A percentile compares a stretch with the other conserved stretches of the same genome.
phyloP scores from a whole-genome alignment of 2,888 invertebrate genomes.

The Tenthredo livida region DNA sequence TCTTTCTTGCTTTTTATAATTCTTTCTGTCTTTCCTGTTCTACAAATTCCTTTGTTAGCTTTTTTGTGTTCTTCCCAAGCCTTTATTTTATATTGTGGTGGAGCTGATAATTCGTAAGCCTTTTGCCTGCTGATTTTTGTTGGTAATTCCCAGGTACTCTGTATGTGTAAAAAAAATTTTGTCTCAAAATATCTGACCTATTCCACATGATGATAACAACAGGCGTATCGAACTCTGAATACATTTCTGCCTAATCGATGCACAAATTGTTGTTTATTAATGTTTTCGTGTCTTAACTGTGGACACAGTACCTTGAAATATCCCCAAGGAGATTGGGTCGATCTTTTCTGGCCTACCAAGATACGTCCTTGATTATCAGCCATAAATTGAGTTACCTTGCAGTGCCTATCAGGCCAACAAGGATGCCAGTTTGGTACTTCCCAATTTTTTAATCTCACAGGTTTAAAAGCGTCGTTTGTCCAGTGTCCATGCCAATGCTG shows the following conservation, averaged over 20 bases:
- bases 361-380: slow-evolving; percentile 66
- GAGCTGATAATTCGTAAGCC: slow-evolving; percentile 64
- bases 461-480: slow-evolving; percentile 66
- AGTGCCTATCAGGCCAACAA: slow-evolving; percentile 66
- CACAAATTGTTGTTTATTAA: slow-evolving; percentile 25
- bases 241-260: neutral
- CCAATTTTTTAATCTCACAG: slow-evolving; percentile 68
- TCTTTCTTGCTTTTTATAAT: neutral
- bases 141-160: slow-evolving; percentile 69
- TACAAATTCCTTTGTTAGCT: slow-evolving; percentile 27
- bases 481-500: slow-evolving; percentile 70
- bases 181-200: slow-evolving; percentile 43
- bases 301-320: slow-evolving; percentile 63
- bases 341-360: slow-evolving; percentile 60
- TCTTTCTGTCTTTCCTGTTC: neutral
- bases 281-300: neutral
- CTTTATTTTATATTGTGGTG: slow-evolving; percentile 60
- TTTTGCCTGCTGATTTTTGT: slow-evolving; percentile 63
- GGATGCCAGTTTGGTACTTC: slow-evolving; percentile 70
- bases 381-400: slow-evolving; percentile 64
- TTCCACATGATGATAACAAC: neutral
- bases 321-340: slow-evolving; percentile 63
- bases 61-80: slow-evolving; percentile 63
- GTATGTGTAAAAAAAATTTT: slow-evolving; percentile 13
- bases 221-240: neutral